phyloP scores from a whole-genome alignment of 2,797 vertebrate genomes.

The Garrulus glandarius region DNA sequence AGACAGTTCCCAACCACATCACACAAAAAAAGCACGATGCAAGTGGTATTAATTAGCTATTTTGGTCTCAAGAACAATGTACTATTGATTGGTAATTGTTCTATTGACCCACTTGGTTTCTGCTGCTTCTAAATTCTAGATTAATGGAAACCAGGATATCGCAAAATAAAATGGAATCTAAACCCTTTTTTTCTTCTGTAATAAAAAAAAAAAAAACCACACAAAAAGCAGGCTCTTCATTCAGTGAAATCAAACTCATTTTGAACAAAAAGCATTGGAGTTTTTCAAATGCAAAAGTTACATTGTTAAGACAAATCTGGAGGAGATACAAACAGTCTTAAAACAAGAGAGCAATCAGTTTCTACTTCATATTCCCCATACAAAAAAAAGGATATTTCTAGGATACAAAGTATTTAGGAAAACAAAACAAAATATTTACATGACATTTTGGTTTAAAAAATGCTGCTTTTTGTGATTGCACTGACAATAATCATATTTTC shows the following conservation, averaged over 20 bases:
- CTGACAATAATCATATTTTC: not conserved
- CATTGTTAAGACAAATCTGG: not conserved
- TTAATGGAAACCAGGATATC: slow-evolving; percentile 46
- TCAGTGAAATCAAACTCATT: not conserved
- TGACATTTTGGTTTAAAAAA: not conserved
- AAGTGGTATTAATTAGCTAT: slow-evolving; percentile 58
- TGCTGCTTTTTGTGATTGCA: not conserved
- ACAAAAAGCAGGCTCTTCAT: not conserved
- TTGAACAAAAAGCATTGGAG: not conserved
- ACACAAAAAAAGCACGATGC: not conserved
- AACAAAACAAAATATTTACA: slow-evolving; percentile 6
- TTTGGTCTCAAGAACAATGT: slow-evolving; percentile 57
- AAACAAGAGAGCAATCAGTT: not conserved
- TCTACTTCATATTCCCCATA: not conserved
- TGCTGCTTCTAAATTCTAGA: slow-evolving; percentile 12
- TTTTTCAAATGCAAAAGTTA: not conserved
- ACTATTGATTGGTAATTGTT: slow-evolving; percentile 54
- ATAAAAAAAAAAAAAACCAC: not conserved
- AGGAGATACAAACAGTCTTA: not conserved
- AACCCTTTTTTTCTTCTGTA: not conserved
- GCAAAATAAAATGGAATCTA: not conserved
- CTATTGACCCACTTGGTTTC: slow-evolving; percentile 22
- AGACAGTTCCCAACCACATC: slow-evolving; percentile 43
- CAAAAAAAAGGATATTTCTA: not conserved
- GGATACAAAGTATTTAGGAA: not conserved